Conservation (phyloP, 2,888 invertebrate species). For the Pseudanteris insignis region DNA sequence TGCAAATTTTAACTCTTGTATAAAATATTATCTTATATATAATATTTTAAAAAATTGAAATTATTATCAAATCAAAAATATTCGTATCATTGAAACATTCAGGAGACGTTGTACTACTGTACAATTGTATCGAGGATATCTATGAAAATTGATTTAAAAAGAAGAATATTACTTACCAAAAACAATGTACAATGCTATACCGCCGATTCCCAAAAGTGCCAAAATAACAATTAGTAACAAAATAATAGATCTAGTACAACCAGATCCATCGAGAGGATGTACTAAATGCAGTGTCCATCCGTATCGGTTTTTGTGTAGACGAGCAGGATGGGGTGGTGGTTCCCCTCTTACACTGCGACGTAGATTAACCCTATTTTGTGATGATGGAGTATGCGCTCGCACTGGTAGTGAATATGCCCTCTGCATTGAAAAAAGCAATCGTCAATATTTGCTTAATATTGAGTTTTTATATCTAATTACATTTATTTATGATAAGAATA, state of each 20-base stretch:
- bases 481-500: too few species aligned
- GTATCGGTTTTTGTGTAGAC: conserved; percentile 59
- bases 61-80: too few species aligned
- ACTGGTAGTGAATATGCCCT: conserved; percentile 61
- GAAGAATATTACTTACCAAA: conserved; percentile 53
- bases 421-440: conserved; percentile 50
- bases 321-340: conserved; percentile 61
- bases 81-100: too few species aligned
- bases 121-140: too few species aligned
- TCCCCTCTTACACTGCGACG: conserved; percentile 61
- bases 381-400: conserved; percentile 59
- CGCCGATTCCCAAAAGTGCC: conserved; percentile 59
- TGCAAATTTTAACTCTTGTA: too few species aligned
- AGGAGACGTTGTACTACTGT: too few species aligned
- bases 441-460: conserved; percentile 23
- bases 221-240: conserved; percentile 56
- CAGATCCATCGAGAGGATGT: conserved; percentile 54
- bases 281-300: conserved; percentile 63
- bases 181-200: conserved; percentile 60
- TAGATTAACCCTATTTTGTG: conserved; percentile 61
- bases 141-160: background rate
- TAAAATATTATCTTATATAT: too few species aligned
- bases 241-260: conserved; percentile 57
- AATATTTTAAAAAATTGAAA: too few species aligned
- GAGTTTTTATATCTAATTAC: too few species aligned